Evolutionary conservation across 2,113 vertebrate species (phyloP).

Genomic region (Pogona vitticeps): DNA sequence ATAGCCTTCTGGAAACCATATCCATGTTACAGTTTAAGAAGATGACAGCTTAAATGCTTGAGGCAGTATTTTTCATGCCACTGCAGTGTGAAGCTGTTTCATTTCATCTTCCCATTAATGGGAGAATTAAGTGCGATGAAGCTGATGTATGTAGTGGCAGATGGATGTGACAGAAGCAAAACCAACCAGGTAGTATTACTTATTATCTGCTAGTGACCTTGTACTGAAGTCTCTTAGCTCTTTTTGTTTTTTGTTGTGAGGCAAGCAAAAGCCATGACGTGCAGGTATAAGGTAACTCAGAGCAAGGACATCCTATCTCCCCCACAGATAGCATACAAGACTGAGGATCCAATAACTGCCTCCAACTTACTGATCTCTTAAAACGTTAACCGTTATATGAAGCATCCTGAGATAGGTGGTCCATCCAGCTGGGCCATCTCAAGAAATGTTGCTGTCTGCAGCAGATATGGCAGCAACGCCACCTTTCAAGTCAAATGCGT

Average conservation of each 20-base stretch:
- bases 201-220: rapidly evolving
- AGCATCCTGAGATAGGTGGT: background rate
- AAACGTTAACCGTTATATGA: background rate
- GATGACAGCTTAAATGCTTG: background rate
- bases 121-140: constrained; percentile 34
- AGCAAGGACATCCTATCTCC: constrained; percentile 2
- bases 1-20: constrained; percentile 29
- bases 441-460: background rate
- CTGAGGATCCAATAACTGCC: background rate
- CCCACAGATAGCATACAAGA: constrained; percentile 19
- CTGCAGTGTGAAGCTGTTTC: background rate
- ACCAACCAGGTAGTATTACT: background rate
- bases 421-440: background rate
- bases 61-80: background rate
- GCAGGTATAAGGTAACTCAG: constrained; percentile 14
- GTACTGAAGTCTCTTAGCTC: constrained; percentile 24
- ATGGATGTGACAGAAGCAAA: constrained; percentile 24
- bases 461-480: too few species aligned
- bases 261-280: background rate
- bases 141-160: constrained; percentile 15
- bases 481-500: too few species aligned
- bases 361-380: background rate
- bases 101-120: constrained; percentile 12
- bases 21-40: constrained; percentile 1
- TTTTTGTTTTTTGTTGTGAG: background rate